A percentile compares a stretch with the other conserved stretches of the same genome.
These are phyloP conservation scores for Noctua janthina DNA, from an alignment of 2,888 invertebrate genomes.

Conservation along the genomic window DNA sequence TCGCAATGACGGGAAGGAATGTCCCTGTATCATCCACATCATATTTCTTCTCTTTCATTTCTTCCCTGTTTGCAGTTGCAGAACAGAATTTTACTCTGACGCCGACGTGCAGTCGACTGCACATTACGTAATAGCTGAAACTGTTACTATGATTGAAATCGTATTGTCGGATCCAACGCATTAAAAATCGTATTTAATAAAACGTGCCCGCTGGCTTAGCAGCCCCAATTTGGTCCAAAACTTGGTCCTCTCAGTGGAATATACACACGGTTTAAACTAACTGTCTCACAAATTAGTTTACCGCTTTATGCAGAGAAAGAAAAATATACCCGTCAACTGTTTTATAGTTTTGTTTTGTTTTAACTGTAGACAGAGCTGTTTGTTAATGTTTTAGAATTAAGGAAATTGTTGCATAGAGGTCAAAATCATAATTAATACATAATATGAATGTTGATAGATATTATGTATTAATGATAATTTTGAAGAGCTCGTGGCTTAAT, in stretches of 20 bases:
- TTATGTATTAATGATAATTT: no score
- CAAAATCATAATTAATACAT: not conserved
- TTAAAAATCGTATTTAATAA: not conserved
- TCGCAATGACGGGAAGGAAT: no score
- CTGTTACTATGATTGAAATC: no score
- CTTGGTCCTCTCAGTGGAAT: constrained; percentile 40
- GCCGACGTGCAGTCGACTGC: not conserved
- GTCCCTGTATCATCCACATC: not conserved
- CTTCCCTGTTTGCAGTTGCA: no score
- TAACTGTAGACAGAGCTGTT: not conserved
- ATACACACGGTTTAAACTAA: constrained; percentile 48
- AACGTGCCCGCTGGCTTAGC: not conserved
- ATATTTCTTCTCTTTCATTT: no score
- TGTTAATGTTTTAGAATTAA: not conserved
- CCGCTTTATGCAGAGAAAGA: constrained; percentile 26
- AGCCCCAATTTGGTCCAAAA: constrained; percentile 28
- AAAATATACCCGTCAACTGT: constrained; percentile 31
- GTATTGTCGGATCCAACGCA: no score
- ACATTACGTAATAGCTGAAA: not conserved
- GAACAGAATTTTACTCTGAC: no score
- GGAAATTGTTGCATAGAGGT: not conserved
- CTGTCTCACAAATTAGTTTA: constrained; percentile 60
- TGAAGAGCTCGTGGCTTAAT: no score
- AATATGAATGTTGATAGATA: no score
- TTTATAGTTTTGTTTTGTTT: not conserved